phyloP scores from a whole-genome alignment of 1,140 invertebrate species.

The Ectropis grisescens region DNA sequence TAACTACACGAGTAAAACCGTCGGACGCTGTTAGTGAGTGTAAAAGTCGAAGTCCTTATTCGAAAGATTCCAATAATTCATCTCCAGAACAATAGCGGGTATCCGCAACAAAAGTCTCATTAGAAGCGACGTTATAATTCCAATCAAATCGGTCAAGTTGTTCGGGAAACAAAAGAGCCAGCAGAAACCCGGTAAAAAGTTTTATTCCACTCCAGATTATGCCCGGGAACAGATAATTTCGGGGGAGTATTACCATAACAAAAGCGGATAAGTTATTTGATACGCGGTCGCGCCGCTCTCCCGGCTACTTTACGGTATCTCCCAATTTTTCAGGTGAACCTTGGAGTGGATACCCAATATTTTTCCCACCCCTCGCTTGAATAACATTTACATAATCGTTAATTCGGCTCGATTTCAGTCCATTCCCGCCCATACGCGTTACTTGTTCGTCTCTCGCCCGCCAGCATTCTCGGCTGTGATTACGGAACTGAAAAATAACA shows the following conservation, averaged over 20 bases:
- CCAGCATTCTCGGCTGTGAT: too few species aligned
- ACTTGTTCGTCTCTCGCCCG: too few species aligned
- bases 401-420: slow-evolving; percentile 29
- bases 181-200: slow-evolving; percentile 11
- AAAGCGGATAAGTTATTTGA: slow-evolving; percentile 54
- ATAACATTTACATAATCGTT: slow-evolving; percentile 32
- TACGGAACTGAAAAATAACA: too few species aligned
- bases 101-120: too few species aligned
- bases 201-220: slow-evolving; percentile 38
- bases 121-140: neutral
- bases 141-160: slow-evolving; percentile 3
- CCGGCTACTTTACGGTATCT: slow-evolving; percentile 28
- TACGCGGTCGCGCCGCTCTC: slow-evolving; percentile 21
- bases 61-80: too few species aligned
- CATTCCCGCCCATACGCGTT: too few species aligned
- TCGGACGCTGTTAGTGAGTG: too few species aligned
- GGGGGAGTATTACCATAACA: slow-evolving; percentile 53
- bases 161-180: too few species aligned
- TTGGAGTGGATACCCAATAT: slow-evolving; percentile 27
- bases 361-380: slow-evolving; percentile 9
- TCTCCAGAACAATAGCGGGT: too few species aligned
- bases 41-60: too few species aligned
- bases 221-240: slow-evolving; percentile 45
- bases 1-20: too few species aligned
- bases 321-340: slow-evolving; percentile 43